A percentile compares a stretch with the other conserved stretches of the same genome.
These are phyloP conservation scores for Corynorhinus townsendii DNA, from an alignment of 2,113 vertebrate genomes.

Conservation along the genomic window DNA sequence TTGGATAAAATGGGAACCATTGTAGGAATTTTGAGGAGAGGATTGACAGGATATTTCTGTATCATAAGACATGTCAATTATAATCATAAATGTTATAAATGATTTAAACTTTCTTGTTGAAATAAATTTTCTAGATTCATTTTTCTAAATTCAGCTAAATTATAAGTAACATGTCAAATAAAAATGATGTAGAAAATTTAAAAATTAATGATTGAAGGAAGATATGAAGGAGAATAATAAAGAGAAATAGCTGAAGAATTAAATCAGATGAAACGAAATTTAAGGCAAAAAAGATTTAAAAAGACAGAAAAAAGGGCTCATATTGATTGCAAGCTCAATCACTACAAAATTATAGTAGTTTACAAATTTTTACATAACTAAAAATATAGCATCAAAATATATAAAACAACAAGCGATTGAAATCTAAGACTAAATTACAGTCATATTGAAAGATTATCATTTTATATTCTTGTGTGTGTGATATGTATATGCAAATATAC, in stretches of 20 bases:
- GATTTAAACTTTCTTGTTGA: neutral
- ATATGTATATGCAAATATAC: neutral
- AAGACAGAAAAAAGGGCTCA: neutral
- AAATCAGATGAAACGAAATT: conserved; percentile 6
- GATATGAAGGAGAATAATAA: neutral
- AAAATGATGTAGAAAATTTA: neutral
- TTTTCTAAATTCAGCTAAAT: neutral
- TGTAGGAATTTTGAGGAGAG: neutral
- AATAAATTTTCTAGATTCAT: neutral
- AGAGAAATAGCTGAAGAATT: neutral
- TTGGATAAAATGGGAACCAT: neutral
- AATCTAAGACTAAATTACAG: neutral
- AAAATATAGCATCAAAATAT: neutral
- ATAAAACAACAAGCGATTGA: neutral
- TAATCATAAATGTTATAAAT: neutral
- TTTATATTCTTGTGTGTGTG: neutral
- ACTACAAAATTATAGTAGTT: neutral
- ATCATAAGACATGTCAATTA: neutral
- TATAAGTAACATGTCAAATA: neutral
- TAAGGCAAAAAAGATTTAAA: neutral
- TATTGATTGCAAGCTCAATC: neutral
- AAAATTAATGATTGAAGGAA: neutral
- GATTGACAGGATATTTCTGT: neutral
- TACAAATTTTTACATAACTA: neutral
- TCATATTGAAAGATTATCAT: neutral